Percentiles rank a stretch among this genome's conserved stretches.
Conservation (phyloP, 2,797 vertebrate species). For the Calcarius lapponicus region DNA sequence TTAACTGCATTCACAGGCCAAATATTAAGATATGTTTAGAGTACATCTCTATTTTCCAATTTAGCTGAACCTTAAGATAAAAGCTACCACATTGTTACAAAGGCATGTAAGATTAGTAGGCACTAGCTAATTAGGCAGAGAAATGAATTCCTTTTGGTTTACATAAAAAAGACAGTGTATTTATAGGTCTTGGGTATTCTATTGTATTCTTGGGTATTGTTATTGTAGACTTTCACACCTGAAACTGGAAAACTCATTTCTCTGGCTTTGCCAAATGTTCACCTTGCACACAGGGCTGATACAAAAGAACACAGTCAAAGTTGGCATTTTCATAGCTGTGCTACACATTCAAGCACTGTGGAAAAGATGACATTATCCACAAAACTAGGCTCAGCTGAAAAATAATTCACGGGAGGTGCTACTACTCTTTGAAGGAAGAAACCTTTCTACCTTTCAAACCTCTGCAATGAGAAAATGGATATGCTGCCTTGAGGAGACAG, state of each 20-base stretch:
- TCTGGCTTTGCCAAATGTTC: not conserved
- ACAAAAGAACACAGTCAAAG: not conserved
- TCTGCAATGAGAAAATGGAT: not conserved
- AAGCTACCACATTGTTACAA: not conserved
- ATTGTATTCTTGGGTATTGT: not conserved
- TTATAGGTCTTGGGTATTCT: not conserved
- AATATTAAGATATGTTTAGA: not conserved
- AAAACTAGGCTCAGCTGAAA: not conserved
- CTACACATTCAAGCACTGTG: not conserved
- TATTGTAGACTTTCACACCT: not conserved
- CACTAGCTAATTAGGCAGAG: not conserved
- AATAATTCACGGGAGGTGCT: not conserved
- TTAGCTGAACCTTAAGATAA: not conserved
- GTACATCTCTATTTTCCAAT: not conserved
- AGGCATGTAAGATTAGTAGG: not conserved
- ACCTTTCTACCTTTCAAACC: not conserved
- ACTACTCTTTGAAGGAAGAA: not conserved
- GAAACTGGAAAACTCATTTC: not conserved
- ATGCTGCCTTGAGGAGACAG: not conserved
- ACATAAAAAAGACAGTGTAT: not conserved
- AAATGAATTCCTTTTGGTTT: not conserved
- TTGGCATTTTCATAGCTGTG: not conserved
- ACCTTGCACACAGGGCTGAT: not conserved
- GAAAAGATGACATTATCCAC: not conserved
- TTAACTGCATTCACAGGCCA: not conserved